phyloP scores from a whole-genome alignment of 2,888 invertebrate species.

The Drosophila merina region DNA sequence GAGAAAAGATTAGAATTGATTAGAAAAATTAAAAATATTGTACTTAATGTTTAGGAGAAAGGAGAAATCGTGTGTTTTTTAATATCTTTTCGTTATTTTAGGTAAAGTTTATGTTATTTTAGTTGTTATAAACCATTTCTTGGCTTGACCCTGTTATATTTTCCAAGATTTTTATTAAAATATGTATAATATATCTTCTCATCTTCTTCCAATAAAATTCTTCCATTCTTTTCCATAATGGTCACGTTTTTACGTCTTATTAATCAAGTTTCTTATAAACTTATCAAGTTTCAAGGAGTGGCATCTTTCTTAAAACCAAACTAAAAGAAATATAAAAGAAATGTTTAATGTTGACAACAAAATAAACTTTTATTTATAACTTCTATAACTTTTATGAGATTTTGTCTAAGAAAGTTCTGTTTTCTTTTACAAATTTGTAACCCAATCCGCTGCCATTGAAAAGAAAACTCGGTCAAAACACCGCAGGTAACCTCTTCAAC shows the following conservation, averaged over 20 bases:
- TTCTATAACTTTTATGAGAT: no score
- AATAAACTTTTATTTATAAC: no score
- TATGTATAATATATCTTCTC: slow-evolving; percentile 13
- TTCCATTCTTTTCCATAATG: slow-evolving; percentile 19
- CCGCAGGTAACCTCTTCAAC: slow-evolving; percentile 46
- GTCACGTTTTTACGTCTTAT: slow-evolving; percentile 66
- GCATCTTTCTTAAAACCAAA: slow-evolving; percentile 29
- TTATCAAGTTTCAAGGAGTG: slow-evolving; percentile 42
- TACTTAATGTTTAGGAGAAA: no score
- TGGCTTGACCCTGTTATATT: neutral
- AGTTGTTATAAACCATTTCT: neutral
- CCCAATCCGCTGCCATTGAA: neutral
- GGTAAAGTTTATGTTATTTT: no score
- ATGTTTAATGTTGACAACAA: neutral
- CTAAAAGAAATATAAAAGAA: slow-evolving; percentile 41
- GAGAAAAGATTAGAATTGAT: no score
- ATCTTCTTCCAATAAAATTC: neutral
- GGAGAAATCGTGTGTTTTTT: no score
- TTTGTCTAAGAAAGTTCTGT: no score
- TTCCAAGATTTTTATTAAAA: neutral
- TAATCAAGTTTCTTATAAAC: slow-evolving; percentile 54
- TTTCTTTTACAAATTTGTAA: neutral
- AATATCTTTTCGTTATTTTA: no score
- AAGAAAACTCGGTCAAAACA: slow-evolving; percentile 60
- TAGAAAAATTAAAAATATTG: no score